Evolutionary conservation across 2,113 vertebrate species (phyloP).

Genomic region (Lichenostomus cassidix): DNA sequence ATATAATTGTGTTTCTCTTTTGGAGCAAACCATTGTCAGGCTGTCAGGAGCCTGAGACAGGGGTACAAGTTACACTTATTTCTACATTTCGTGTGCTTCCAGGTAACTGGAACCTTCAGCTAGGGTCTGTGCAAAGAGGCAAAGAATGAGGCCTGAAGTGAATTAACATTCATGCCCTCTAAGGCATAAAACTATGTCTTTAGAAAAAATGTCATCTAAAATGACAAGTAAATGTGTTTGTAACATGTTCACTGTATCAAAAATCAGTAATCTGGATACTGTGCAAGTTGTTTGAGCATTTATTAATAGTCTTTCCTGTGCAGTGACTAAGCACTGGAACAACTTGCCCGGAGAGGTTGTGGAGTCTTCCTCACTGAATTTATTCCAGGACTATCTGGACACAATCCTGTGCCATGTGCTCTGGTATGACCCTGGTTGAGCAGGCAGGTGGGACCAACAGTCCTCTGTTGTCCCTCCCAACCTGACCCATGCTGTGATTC

Average conservation of each 20-base stretch:
- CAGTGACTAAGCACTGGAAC: rapidly evolving
- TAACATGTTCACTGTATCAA: not conserved
- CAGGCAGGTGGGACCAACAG: rapidly evolving
- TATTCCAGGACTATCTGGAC: not conserved
- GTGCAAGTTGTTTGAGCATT: not conserved
- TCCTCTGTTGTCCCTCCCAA: too few relatives aligned
- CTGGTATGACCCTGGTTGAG: not conserved
- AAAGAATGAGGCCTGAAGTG: not conserved
- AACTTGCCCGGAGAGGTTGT: not conserved
- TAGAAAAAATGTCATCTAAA: not conserved
- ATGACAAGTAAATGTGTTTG: not conserved
- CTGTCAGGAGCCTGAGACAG: not conserved
- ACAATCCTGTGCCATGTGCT: not conserved
- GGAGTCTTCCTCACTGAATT: not conserved
- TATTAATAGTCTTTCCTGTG: not conserved
- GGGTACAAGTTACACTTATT: not conserved
- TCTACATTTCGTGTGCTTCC: not conserved
- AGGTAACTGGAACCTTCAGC: not conserved
- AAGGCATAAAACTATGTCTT: not conserved
- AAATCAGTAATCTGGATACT: not conserved
- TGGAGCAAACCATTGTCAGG: not conserved
- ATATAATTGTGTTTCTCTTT: not conserved
- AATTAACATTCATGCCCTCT: not conserved
- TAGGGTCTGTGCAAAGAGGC: not conserved
- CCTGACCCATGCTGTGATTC: too few relatives aligned